Evolutionary conservation across 2,797 vertebrate genomes (phyloP), one percentile per base, ranked within the genome.

Genomic region (Natrix natrix): DNA sequence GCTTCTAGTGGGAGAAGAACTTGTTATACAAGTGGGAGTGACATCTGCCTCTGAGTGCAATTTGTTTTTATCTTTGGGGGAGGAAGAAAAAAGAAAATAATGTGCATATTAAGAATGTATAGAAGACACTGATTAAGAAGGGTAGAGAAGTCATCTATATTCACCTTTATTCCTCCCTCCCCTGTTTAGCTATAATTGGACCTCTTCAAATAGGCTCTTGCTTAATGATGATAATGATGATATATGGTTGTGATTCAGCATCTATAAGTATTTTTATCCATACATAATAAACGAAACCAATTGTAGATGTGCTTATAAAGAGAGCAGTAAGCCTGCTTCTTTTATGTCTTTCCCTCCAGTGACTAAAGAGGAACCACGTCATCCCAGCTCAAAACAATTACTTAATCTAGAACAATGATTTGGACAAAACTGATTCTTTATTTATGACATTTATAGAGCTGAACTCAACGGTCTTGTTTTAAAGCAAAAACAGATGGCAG

Each of bases 41-140:
- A 93, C 83, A 87, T 93, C 94, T 95, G 55, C 88, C 78, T 94
- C 43, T 7, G 69, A 94, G 90, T 88, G 86, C 95, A 95, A 94
- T 90, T 90, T 94, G 37, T 57, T 95, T 94, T 93, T 6, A 66
- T 52, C 61, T 89, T 92, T 87, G 92, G 88, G 74, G 37, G 95
- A 4, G 93, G 5, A 17, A 93, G 56, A 14, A 91, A 66, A 66
- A 93, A 54, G 63, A n/a, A 22, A 93, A 95, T 91, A 24, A 88
- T 94, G 57, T 17, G 61, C 48, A 12, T 48, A 93, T 60, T 17
- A 89, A 66, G 86, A 20, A 22, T 83, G 52, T 61, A 32, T 32
- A 88, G 32, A 86, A 86, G 87, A 93, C 93, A 24, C 7, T 87
- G 78, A 61, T 92, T 91, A 28, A 95, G 90, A 93, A 69, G 54